phyloP scores from a whole-genome alignment of 2,113 vertebrate genomes.

The Tenebrosternarchus preto region DNA sequence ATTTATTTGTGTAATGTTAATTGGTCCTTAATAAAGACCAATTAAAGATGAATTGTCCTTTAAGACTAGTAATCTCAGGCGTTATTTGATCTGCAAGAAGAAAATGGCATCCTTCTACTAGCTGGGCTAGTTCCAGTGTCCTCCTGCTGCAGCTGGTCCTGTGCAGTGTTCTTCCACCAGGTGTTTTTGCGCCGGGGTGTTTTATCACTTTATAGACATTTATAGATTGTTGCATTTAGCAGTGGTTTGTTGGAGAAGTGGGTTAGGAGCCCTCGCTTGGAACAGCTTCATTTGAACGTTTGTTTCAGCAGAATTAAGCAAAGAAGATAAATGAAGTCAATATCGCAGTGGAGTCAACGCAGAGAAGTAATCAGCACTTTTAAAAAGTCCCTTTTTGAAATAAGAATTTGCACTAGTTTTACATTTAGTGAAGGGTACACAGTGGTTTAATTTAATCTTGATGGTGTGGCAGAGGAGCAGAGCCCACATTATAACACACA shows the following conservation, averaged over 20 bases:
- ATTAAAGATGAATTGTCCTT: no score
- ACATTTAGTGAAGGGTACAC: constrained; percentile 31
- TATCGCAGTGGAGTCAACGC: constrained; percentile 27
- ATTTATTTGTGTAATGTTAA: constrained; percentile 2
- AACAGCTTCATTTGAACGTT: constrained; percentile 26
- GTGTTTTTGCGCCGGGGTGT: not conserved
- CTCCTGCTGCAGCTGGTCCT: not conserved
- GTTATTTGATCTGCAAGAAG: not conserved
- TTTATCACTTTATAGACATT: constrained; percentile 26
- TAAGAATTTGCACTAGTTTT: constrained; percentile 12
- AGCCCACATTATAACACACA: not conserved
- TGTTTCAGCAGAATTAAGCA: not conserved
- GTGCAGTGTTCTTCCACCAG: not conserved
- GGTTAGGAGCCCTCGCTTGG: constrained; percentile 17
- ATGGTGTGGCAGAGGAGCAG: not conserved
- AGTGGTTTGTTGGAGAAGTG: constrained; percentile 20
- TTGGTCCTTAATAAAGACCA: not conserved
- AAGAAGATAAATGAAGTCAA: constrained; percentile 32
- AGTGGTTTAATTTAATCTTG: constrained; percentile 42
- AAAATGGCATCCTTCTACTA: not conserved
- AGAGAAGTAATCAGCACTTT: constrained; percentile 12
- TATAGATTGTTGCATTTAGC: constrained; percentile 34
- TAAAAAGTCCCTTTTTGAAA: not conserved
- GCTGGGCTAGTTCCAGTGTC: not conserved
- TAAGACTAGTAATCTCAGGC: not conserved